Evolutionary conservation across 1,140 invertebrate genomes (phyloP).

Genomic region (Eupristina koningsbergeri): DNA sequence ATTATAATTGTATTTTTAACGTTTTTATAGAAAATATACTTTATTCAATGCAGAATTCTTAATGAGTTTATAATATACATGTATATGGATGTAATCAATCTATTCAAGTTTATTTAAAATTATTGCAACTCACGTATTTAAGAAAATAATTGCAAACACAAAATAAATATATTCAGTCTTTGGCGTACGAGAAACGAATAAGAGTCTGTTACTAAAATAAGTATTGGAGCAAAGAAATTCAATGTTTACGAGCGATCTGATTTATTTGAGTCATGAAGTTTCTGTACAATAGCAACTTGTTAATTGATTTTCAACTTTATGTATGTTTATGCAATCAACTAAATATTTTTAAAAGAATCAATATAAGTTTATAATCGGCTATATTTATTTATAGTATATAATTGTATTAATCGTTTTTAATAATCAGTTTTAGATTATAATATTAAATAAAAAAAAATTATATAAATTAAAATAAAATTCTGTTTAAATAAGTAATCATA

Average conservation of each 20-base stretch:
- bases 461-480: no score
- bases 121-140: background rate
- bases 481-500: no score
- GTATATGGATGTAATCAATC: background rate
- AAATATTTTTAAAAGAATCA: conserved; percentile 7
- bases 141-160: conserved; percentile 12
- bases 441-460: no score
- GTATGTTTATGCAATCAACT: background rate
- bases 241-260: conserved; percentile 42
- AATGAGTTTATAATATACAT: conserved; percentile 7
- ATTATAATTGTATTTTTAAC: conserved; percentile 25
- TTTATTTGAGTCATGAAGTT: conserved; percentile 45
- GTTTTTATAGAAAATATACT: background rate
- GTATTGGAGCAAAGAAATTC: conserved; percentile 29
- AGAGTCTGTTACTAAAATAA: background rate
- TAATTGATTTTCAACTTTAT: conserved; percentile 46
- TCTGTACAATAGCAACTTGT: conserved; percentile 28
- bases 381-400: background rate
- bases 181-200: conserved; percentile 17
- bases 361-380: background rate
- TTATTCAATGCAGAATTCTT: background rate
- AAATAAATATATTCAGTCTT: background rate
- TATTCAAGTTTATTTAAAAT: conserved; percentile 17
- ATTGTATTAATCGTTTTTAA: background rate
- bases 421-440: no score